Conservation (phyloP, 2,113 vertebrate genomes). For the Galeopterus variegatus region DNA sequence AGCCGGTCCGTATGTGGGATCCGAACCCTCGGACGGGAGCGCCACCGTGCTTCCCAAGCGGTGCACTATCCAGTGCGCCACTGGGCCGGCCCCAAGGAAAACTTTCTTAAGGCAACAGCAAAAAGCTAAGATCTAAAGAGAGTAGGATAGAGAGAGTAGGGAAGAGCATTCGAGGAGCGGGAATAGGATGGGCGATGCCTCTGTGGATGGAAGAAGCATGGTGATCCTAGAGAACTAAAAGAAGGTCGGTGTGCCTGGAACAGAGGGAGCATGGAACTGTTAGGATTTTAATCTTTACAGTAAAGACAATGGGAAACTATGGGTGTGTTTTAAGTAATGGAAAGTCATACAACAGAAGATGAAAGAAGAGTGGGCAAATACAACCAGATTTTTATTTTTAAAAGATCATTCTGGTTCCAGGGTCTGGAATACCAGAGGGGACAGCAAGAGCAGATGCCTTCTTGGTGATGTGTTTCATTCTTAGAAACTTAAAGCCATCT, state of each 20-base stretch:
- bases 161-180: neutral
- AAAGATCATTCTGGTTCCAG: neutral
- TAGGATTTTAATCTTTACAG: neutral
- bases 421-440: neutral
- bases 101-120: neutral
- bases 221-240: neutral
- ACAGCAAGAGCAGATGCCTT: neutral
- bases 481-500: neutral
- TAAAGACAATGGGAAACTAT: neutral
- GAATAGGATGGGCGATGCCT: neutral
- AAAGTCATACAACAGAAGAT: neutral
- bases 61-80: too few species aligned
- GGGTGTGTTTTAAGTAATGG: neutral
- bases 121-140: slow-evolving; percentile 5
- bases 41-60: too few species aligned
- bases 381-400: neutral
- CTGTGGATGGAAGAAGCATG: neutral
- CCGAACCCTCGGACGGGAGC: too few species aligned
- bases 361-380: neutral
- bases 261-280: neutral
- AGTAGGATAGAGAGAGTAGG: neutral
- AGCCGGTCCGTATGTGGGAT: too few species aligned
- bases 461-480: neutral
- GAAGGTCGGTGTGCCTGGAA: neutral
- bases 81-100: too few species aligned